Evolutionary conservation across 2,113 vertebrate species (phyloP).

Genomic region (Arenaria interpres): DNA sequence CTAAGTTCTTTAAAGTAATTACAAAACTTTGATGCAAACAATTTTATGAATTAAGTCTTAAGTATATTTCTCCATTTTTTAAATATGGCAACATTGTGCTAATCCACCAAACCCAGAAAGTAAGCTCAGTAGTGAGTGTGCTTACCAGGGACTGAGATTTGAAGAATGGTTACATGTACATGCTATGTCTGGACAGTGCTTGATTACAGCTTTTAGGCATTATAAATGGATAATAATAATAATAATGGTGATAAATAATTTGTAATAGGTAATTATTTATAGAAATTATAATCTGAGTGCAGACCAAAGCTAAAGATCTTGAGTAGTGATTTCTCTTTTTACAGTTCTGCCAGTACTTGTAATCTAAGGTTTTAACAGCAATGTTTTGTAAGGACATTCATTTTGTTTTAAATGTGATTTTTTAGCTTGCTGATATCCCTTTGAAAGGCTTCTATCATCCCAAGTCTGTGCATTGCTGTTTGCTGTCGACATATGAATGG

Average conservation of each 20-base stretch:
- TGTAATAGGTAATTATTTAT: background rate
- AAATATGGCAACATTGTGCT: background rate
- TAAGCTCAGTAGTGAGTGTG: background rate
- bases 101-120: background rate
- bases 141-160: background rate
- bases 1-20: background rate
- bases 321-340: background rate
- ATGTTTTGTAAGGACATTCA: background rate
- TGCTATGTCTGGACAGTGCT: background rate
- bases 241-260: background rate
- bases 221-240: background rate
- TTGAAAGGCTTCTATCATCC: slow-evolving; percentile 29
- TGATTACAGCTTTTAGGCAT: background rate
- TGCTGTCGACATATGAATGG: background rate
- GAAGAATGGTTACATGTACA: background rate
- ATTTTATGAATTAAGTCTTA: background rate
- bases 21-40: background rate
- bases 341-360: background rate
- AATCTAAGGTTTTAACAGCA: background rate
- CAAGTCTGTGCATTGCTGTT: slow-evolving; percentile 6
- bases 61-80: background rate
- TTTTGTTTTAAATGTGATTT: slow-evolving; percentile 31
- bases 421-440: slow-evolving; percentile 13
- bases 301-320: background rate
- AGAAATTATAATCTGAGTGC: background rate